Evolutionary conservation across 92 coral and sea anemone species (phyloP).

Genomic region (Zoanthus sansibaricus): DNA sequence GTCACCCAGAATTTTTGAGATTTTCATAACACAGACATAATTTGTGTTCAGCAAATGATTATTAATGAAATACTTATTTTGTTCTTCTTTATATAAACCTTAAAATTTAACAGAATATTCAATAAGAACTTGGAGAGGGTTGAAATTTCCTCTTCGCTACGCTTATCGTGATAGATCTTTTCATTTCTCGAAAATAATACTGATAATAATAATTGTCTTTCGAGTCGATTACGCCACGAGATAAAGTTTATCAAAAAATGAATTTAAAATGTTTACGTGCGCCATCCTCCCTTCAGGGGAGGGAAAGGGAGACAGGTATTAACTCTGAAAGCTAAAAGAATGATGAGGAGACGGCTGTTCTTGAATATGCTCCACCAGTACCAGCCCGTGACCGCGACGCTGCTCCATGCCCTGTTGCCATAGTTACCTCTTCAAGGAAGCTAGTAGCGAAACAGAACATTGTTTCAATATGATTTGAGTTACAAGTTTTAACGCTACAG

Average conservation of each 20-base stretch:
- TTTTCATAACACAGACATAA: too few species aligned
- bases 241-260: background rate
- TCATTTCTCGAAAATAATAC: too few species aligned
- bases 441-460: constrained; percentile 49
- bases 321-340: constrained; percentile 60
- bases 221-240: too few species aligned
- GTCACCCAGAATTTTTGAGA: too few species aligned
- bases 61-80: too few species aligned
- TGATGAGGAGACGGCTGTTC: constrained; percentile 77
- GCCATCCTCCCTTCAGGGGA: background rate
- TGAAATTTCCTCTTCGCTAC: too few species aligned
- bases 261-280: background rate
- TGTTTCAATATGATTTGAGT: background rate
- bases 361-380: constrained; percentile 66
- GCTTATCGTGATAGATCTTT: too few species aligned
- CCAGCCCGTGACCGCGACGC: constrained; percentile 77
- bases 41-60: too few species aligned
- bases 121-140: too few species aligned
- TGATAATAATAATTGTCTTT: too few species aligned
- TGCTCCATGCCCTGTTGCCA: constrained; percentile 85
- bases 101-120: too few species aligned
- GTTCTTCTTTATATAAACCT: too few species aligned
- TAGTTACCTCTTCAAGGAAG: constrained; percentile 87
- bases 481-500: background rate
- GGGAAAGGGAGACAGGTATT: background rate